Evolutionary conservation across 2,113 vertebrate genomes (phyloP), one percentile per base, ranked within the genome.

Genomic region (Bathybates hornii): DNA sequence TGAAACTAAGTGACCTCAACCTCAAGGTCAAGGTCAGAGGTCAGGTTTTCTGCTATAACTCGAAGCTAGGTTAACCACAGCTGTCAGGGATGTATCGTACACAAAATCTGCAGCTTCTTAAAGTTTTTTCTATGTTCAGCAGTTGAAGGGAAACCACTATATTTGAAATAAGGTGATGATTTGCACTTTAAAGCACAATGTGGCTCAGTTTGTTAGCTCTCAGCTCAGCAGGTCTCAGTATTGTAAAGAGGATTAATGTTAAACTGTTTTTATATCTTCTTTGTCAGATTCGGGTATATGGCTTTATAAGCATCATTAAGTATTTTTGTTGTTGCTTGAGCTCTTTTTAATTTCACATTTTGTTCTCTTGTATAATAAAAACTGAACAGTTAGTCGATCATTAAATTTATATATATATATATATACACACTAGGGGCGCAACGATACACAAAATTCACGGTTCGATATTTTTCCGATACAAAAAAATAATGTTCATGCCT

Each of bases 231-330:
- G 41, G 6, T 11, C 21, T 73, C 21, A 73, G 68, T 29, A 0
- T 17, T 11, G 68, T 45, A 76, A 48, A 27, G 41, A 27, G 21
- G 41, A 24, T 73, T 27, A 0, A 17, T 10, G 38, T 27, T 27
- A 45, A 73, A 73, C 21, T 27, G 8, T 6, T 9, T 71, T n/a
- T 61, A 16, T 24, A 27, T 16, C 12, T 43, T 27, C 11, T 21
- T 9, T 71, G 1, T 45, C 66, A 73, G 66, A 71, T 68, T 68
- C 1, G 1, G n/a, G 63, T 24, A 9, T 41, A 9, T 43, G 66
- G 12, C 1, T 43, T 24, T 43, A 24, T 41, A 21, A 24, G 36
- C 36, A 68, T 45, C 3, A 43, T 73, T 0, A 0, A 2, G 13
- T 16, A 17, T 73, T 73, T 73, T 9, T 10, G 13, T 73, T 43